phyloP scores from a whole-genome alignment of 1,140 invertebrate species.

The Caenorhabditis remanei region DNA sequence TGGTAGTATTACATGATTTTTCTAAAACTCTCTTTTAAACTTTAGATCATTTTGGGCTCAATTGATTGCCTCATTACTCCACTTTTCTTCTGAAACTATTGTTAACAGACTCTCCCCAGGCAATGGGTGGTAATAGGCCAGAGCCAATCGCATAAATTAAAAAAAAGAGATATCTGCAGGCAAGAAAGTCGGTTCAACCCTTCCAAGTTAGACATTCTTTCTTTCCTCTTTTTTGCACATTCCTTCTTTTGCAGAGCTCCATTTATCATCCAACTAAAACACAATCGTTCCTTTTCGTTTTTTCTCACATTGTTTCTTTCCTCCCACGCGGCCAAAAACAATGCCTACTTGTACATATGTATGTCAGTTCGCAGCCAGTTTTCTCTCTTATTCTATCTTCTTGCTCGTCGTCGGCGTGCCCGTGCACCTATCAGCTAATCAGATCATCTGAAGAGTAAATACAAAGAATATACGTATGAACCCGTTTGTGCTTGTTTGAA shows the following conservation, averaged over 20 bases:
- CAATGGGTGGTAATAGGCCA: too few species aligned
- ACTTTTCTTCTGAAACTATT: too few species aligned
- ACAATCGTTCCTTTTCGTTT: slow-evolving; percentile 13
- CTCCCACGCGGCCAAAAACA: slow-evolving; percentile 36
- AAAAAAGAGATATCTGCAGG: too few species aligned
- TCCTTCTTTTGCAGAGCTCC: slow-evolving; percentile 25
- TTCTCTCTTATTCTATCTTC: slow-evolving; percentile 10
- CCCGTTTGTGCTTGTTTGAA: slow-evolving; percentile 44
- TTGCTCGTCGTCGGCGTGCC: slow-evolving; percentile 23
- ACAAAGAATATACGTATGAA: slow-evolving; percentile 50
- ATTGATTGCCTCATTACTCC: too few species aligned
- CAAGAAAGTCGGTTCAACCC: too few species aligned
- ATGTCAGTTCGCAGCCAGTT: slow-evolving; percentile 45
- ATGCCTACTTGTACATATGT: slow-evolving; percentile 40
- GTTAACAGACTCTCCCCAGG: too few species aligned
- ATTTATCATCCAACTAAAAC: slow-evolving; percentile 47
- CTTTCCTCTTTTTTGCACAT: not conserved
- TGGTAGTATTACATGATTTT: too few species aligned
- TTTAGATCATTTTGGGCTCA: too few species aligned
- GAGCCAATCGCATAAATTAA: too few species aligned
- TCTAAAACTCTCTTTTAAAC: too few species aligned
- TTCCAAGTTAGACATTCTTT: not conserved
- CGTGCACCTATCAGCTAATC: slow-evolving; percentile 53
- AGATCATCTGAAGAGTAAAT: slow-evolving; percentile 41
- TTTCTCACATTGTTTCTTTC: not conserved